These are phyloP conservation scores for Alosa alosa DNA, from an alignment of 2,113 vertebrate genomes.

Conservation along the genomic window DNA sequence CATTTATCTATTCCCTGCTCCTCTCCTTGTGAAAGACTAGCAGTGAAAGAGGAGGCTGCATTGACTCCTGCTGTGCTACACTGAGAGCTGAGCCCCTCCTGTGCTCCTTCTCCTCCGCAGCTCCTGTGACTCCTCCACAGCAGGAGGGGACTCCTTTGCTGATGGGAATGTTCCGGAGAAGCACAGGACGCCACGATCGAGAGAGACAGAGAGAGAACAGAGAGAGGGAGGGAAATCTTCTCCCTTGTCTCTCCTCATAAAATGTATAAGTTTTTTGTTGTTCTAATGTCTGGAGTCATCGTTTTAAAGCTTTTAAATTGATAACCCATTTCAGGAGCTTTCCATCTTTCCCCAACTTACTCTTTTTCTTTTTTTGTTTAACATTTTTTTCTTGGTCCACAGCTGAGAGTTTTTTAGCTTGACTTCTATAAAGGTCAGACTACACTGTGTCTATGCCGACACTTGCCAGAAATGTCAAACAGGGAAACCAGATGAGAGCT, in stretches of 20 bases:
- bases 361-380: neutral
- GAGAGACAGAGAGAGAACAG: neutral
- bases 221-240: neutral
- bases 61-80: neutral
- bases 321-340: neutral
- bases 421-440: neutral
- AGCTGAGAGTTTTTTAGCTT: neutral
- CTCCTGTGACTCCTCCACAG: neutral
- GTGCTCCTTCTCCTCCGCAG: neutral
- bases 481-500: constrained; percentile 3
- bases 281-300: neutral
- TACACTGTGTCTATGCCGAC: neutral
- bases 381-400: neutral
- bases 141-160: neutral
- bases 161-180: neutral
- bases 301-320: neutral
- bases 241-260: neutral
- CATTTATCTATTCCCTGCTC: neutral
- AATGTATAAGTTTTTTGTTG: neutral
- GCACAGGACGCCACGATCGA: neutral
- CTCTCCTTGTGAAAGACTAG: neutral
- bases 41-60: neutral
- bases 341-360: neutral
- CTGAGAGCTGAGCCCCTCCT: neutral
- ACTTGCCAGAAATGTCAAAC: neutral